phyloP scores from a whole-genome alignment of 2,113 vertebrate species.

The Tragelaphus strepsiceros region DNA sequence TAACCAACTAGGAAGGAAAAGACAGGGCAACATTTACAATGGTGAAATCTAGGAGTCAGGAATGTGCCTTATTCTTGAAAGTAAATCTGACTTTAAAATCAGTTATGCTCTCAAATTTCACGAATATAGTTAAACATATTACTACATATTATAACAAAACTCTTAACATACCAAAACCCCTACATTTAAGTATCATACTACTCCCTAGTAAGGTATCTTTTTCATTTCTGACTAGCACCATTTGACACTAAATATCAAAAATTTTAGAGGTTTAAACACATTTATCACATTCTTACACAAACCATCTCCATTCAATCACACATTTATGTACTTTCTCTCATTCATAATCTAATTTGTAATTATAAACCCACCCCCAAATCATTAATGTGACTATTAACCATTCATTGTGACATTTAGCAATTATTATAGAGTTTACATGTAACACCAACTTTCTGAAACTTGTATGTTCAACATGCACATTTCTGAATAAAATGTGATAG shows the following conservation, averaged over 20 bases:
- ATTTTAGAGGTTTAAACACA: background rate
- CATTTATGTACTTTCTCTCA: background rate
- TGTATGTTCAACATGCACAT: background rate
- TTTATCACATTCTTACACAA: background rate
- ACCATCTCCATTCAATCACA: background rate
- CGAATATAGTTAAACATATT: background rate
- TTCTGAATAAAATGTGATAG: background rate
- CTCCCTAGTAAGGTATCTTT: background rate
- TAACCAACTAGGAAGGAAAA: background rate
- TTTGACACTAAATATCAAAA: background rate
- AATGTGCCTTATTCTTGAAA: constrained; percentile 1
- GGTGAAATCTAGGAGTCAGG: background rate
- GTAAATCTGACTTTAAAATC: background rate
- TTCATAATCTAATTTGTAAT: background rate
- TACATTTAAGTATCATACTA: background rate
- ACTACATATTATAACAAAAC: background rate
- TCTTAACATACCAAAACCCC: background rate
- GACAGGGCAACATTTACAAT: background rate
- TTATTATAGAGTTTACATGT: background rate
- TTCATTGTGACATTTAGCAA: background rate
- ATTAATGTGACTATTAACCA: background rate
- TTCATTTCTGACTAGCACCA: background rate
- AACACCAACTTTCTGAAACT: background rate
- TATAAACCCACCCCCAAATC: background rate
- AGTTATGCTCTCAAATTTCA: background rate